These are phyloP conservation scores for Dorcus parallelipipedus DNA, from an alignment of 2,888 invertebrate species.

Conservation along the genomic window DNA sequence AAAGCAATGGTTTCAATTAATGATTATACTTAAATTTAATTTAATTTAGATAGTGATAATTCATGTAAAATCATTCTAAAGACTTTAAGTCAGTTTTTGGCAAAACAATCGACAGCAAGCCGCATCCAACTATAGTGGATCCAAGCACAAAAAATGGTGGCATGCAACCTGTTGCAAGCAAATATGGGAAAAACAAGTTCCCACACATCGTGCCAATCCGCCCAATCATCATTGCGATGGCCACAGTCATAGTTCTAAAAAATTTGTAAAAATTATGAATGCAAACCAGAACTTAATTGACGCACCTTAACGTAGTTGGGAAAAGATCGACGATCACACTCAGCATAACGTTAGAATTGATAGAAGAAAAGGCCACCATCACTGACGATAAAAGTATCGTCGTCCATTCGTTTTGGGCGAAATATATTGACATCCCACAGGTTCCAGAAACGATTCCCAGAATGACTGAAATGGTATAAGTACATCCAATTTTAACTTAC, in stretches of 20 bases:
- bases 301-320: conserved; percentile 62
- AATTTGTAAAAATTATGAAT: conserved; percentile 2
- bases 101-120: conserved; percentile 21
- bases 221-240: conserved; percentile 68
- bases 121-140: conserved; percentile 50
- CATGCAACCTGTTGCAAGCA: conserved; percentile 65
- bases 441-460: conserved; percentile 47
- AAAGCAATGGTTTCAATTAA: too few relatives aligned
- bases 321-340: conserved; percentile 63
- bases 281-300: not conserved
- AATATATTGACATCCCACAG: conserved; percentile 55
- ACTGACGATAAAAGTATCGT: conserved; percentile 57
- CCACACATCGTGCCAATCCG: conserved; percentile 68
- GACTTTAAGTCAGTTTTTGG: conserved; percentile 38
- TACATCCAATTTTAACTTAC: not conserved
- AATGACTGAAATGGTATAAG: conserved; percentile 31
- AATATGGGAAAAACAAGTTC: conserved; percentile 67
- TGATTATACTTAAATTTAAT: too few relatives aligned
- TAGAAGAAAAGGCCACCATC: conserved; percentile 54
- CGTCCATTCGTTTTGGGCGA: conserved; percentile 53
- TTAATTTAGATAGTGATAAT: not conserved
- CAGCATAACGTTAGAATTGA: conserved; percentile 59
- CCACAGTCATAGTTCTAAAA: conserved; percentile 68
- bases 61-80: conserved; percentile 22
- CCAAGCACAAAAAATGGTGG: conserved; percentile 71